phyloP scores from a whole-genome alignment of 2,888 invertebrate species.

The Parnassius apollo region DNA sequence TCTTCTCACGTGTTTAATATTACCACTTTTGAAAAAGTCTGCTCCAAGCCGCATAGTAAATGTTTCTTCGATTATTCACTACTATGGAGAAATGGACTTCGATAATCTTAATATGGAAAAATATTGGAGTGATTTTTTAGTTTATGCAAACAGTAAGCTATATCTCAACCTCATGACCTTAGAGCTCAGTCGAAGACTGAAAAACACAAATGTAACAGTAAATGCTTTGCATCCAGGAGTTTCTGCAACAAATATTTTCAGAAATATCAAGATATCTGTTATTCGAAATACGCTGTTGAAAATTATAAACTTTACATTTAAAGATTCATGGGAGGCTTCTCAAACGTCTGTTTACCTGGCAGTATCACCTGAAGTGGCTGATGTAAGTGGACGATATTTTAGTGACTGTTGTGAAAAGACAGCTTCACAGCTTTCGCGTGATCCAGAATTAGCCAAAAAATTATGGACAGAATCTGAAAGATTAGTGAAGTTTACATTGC shows the following conservation, averaged over 20 bases:
- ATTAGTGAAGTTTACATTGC: conserved; percentile 54
- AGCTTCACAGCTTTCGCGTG: conserved; percentile 75
- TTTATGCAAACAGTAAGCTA: conserved; percentile 80
- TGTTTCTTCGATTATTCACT: conserved; percentile 82
- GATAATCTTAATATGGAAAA: conserved; percentile 75
- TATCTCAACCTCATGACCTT: conserved; percentile 84
- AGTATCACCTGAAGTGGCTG: conserved; percentile 78
- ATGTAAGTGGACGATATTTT: conserved; percentile 84
- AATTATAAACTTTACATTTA: conserved; percentile 66
- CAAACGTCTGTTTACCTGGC: conserved; percentile 83
- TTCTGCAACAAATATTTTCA: conserved; percentile 83
- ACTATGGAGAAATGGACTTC: conserved; percentile 67
- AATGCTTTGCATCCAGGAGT: conserved; percentile 87
- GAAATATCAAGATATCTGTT: conserved; percentile 77
- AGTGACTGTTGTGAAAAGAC: conserved; percentile 78
- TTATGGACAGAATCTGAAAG: conserved; percentile 85
- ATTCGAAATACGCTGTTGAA: conserved; percentile 52
- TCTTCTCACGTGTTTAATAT: conserved; percentile 83
- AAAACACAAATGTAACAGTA: conserved; percentile 83
- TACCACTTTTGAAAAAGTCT: conserved; percentile 76
- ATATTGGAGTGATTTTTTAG: conserved; percentile 74
- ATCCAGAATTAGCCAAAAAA: conserved; percentile 77
- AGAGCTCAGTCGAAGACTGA: conserved; percentile 80
- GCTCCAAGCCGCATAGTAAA: conserved; percentile 84
- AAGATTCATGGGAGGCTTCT: conserved; percentile 83